Conservation (phyloP, 2,797 vertebrate genomes). For the Cheirogaleus major region DNA sequence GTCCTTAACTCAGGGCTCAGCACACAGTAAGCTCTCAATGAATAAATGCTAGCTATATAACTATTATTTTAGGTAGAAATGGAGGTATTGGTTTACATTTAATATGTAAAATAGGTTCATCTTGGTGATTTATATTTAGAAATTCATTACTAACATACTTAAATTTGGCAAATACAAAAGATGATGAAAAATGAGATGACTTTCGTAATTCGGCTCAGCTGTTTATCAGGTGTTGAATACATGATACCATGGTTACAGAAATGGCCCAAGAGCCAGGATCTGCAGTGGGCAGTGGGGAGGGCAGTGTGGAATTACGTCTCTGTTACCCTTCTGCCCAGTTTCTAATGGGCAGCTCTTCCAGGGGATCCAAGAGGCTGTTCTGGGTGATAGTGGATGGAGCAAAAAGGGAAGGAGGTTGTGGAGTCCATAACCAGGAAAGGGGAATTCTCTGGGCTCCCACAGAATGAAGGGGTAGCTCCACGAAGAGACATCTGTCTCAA, state of each 20-base stretch:
- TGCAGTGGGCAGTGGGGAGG: not conserved
- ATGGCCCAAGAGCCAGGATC: not conserved
- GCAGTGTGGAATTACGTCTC: not conserved
- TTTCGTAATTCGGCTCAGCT: not conserved
- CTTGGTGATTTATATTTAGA: not conserved
- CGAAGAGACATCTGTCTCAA: not conserved
- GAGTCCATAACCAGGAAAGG: not conserved
- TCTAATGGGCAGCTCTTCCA: not conserved
- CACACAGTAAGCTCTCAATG: not conserved
- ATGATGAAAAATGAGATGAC: not conserved
- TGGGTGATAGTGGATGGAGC: not conserved
- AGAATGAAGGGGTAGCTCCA: not conserved
- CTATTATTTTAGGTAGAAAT: slow-evolving; percentile 20
- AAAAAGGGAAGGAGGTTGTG: not conserved
- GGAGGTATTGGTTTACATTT: not conserved
- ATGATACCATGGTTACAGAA: not conserved
- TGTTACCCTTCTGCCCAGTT: not conserved
- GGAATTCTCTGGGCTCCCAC: not conserved
- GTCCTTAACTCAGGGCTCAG: not conserved
- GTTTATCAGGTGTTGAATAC: not conserved
- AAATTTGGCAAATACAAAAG: not conserved
- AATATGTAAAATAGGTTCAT: not conserved
- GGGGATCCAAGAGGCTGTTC: not conserved
- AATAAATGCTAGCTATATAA: not conserved
- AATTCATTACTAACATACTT: not conserved